Base-by-base conservation (phyloP, 2,113 vertebrate species). In the Sarotherodon lohbergeri region DNA sequence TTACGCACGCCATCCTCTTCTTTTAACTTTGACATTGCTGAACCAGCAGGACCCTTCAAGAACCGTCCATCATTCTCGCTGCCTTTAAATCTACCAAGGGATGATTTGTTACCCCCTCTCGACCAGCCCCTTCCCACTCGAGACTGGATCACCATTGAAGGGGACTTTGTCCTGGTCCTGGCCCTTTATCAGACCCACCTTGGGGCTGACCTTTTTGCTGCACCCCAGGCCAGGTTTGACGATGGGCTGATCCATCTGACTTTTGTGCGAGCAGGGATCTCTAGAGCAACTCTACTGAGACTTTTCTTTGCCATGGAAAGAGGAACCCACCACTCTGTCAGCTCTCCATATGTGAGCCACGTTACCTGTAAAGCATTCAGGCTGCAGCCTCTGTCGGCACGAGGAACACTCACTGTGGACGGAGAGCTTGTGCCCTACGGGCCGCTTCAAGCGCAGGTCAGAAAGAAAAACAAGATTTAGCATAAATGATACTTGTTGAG, bases 381-480 rank as follows among this genome's bases (percentile, higher is more conserved):
- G 63, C 96, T 98, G 34, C 97, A 98, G 91, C 98, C 98, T 0
- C 97, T 98, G 24, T 98, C 97, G 0, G 54, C 94, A 3, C 95
- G 96, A 7, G 98, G 98, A 6, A 96, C 98, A 17, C 95, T 98
- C 46, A 98, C 98, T 1, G 97, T 98, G 87, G 98, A 98, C 0
- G 98, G 98, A 4, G 98, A 98, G 84, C 92, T 97, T 82, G 97
- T 98, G 79, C 97, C 98, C 46, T 98, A 98, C 1, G 98, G 98
- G 46, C 97, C 98, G 0, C 89, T 98, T 24, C 98, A 98, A 94
- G 98, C 97, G 2, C 97, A 98, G 96, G 92, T 98, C 48, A 93
- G 94, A 68, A 54, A 36, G 3, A 7, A 68, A 68, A 41, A 68
- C 36, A 41, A 68, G 63, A 68, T 41, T 22, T 68, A 41, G 36